A percentile compares a stretch with the other conserved stretches of the same genome.
phyloP scores from a whole-genome alignment of 2,888 invertebrate genomes.

The Gasteruption jaculator region DNA sequence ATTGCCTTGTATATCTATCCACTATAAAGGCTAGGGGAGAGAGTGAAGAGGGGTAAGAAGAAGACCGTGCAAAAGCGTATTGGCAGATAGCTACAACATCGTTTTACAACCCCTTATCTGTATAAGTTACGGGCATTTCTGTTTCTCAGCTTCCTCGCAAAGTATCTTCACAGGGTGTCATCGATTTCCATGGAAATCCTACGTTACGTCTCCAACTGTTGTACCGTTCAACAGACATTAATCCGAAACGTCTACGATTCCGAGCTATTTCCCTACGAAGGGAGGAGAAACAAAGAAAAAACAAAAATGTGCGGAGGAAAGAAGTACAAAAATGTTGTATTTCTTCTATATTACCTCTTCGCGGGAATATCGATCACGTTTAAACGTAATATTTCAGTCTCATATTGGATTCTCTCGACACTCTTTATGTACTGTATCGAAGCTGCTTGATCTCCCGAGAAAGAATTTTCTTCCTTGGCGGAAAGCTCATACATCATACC shows the following conservation, averaged over 20 bases:
- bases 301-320: too few relatives aligned
- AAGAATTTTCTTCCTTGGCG: conserved; percentile 35
- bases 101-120: conserved; percentile 50
- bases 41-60: conserved; percentile 19
- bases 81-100: conserved; percentile 46
- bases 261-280: too few relatives aligned
- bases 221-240: conserved; percentile 2
- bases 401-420: too few relatives aligned
- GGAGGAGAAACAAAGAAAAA: too few relatives aligned
- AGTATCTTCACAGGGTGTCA: conserved; percentile 32
- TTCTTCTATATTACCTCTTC: too few relatives aligned
- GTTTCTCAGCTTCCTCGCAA: conserved; percentile 24
- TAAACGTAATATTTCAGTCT: too few relatives aligned
- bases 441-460: conserved; percentile 40
- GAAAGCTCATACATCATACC: conserved; percentile 45
- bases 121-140: conserved; percentile 41
- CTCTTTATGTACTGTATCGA: too few relatives aligned
- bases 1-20: conserved; percentile 39
- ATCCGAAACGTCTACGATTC: too few relatives aligned
- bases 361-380: too few relatives aligned
- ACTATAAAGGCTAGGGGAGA: too few relatives aligned
- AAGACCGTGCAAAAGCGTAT: conserved; percentile 42
- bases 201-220: conserved; percentile 14
- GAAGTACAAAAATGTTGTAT: too few relatives aligned
- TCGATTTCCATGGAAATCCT: conserved; percentile 43